Conservation (phyloP, 2,888 invertebrate genomes). For the Idaea aversata region DNA sequence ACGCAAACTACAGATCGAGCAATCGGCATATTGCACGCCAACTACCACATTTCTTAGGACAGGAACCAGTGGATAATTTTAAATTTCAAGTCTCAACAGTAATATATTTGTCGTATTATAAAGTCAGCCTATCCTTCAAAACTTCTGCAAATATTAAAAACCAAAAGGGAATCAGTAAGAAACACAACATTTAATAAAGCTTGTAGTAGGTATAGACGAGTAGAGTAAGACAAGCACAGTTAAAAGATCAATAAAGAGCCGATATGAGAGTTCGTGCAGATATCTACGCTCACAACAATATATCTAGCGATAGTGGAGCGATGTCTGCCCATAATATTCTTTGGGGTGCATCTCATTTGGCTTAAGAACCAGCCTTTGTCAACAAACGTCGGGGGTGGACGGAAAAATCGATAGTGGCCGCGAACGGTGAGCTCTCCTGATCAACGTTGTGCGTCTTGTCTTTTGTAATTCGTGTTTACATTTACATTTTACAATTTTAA, state of each 20-base stretch:
- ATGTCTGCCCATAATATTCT: conserved; percentile 81
- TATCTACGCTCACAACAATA: conserved; percentile 58
- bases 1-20: background rate
- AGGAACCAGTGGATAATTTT: no score
- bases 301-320: conserved; percentile 70
- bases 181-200: conserved; percentile 48
- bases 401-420: conserved; percentile 76
- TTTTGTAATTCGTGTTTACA: conserved; percentile 58
- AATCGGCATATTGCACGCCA: background rate
- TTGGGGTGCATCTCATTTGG: conserved; percentile 81
- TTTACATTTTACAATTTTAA: conserved; percentile 46
- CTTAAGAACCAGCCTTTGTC: conserved; percentile 80
- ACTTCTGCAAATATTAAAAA: conserved; percentile 14
- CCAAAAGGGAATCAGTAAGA: conserved; percentile 26
- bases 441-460: conserved; percentile 56
- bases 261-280: conserved; percentile 60
- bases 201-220: conserved; percentile 10
- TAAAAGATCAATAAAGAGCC: conserved; percentile 67
- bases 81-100: no score
- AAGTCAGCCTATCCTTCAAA: background rate
- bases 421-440: conserved; percentile 57
- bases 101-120: no score
- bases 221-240: conserved; percentile 45
- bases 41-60: background rate
- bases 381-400: conserved; percentile 74